phyloP scores from a whole-genome alignment of 2,113 vertebrate species.

The Melanocharis versteri region DNA sequence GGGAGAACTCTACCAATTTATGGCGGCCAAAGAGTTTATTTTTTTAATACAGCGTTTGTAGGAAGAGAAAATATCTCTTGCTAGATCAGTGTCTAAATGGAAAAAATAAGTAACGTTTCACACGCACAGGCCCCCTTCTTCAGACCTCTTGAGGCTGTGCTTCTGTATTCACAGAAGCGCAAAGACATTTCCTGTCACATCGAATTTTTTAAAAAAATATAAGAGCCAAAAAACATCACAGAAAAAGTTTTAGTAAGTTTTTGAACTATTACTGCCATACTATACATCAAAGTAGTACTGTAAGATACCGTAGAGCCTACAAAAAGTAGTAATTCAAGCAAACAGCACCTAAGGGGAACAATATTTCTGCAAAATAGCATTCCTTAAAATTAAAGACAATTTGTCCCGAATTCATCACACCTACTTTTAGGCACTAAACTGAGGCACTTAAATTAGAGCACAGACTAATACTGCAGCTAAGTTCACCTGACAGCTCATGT shows the following conservation, averaged over 20 bases:
- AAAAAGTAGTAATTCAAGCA: background rate
- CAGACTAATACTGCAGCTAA: background rate
- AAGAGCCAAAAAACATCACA: background rate
- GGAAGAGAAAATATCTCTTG: background rate
- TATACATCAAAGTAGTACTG: background rate
- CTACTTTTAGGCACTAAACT: background rate
- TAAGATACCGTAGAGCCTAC: fast-evolving
- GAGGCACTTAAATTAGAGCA: background rate
- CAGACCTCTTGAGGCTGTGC: background rate
- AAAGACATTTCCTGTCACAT: background rate
- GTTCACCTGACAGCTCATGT: background rate
- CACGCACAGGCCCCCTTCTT: background rate
- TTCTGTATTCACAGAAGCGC: background rate
- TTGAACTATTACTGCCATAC: background rate
- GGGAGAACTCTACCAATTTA: background rate
- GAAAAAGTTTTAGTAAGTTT: background rate
- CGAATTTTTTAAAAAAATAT: background rate
- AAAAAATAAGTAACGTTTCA: background rate
- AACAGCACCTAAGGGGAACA: background rate
- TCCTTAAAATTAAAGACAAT: background rate
- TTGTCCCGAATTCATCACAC: background rate
- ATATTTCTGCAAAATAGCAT: background rate
- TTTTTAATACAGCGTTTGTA: background rate
- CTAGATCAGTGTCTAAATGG: background rate
- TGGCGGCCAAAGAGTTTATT: background rate